Evolutionary conservation across 2,113 vertebrate genomes (phyloP).

Genomic region (Ciconia boyciana): DNA sequence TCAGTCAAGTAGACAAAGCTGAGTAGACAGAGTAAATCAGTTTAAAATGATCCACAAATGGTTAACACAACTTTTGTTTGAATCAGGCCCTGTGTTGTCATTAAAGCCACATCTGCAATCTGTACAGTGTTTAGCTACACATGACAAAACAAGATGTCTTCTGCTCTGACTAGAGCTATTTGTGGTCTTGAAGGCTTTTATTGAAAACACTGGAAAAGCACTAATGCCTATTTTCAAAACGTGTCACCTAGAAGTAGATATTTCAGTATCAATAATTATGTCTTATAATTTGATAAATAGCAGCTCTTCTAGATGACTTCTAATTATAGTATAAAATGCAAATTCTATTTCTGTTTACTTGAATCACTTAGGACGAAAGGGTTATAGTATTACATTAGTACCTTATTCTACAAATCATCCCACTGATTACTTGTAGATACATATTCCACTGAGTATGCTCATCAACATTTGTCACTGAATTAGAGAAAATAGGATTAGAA

Average conservation of each 20-base stretch:
- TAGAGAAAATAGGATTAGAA: constrained; percentile 9
- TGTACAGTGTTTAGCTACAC: not conserved
- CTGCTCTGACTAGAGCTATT: not conserved
- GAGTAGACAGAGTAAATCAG: not conserved
- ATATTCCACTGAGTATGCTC: not conserved
- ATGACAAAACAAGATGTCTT: not conserved
- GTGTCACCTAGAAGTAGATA: constrained; percentile 13
- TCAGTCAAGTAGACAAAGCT: not conserved
- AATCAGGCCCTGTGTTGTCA: not conserved
- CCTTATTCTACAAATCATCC: not conserved
- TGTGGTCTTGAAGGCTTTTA: not conserved
- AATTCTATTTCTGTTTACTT: constrained; percentile 42
- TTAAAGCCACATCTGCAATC: not conserved
- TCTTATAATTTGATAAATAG: constrained; percentile 42
- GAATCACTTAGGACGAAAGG: constrained; percentile 20
- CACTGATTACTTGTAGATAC: constrained; percentile 17
- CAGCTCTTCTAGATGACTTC: constrained; percentile 1
- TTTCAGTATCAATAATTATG: constrained; percentile 51
- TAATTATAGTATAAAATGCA: constrained; percentile 10
- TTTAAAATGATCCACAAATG: not conserved
- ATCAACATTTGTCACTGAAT: not conserved
- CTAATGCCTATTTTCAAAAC: not conserved
- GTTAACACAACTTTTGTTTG: not conserved
- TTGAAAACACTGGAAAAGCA: not conserved
- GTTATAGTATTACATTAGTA: not conserved